These are phyloP conservation scores for Zoanthus sociatus DNA, from an alignment of 92 coral and sea anemone species.

Conservation along the genomic window DNA sequence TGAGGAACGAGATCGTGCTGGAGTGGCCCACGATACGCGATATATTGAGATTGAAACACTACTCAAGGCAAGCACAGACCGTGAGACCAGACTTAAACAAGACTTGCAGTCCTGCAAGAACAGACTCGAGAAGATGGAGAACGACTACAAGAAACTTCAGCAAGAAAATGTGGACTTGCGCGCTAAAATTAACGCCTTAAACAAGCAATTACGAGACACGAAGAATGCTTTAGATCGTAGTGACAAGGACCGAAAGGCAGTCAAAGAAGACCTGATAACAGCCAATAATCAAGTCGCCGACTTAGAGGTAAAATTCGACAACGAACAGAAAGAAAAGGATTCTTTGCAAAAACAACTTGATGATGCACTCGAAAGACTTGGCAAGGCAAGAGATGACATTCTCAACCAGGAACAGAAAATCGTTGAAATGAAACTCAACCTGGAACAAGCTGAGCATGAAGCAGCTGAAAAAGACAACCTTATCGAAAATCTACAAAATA, in stretches of 20 bases:
- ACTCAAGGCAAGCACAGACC: slow-evolving; percentile 85
- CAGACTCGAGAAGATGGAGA: slow-evolving; percentile 83
- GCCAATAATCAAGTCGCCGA: slow-evolving; percentile 82
- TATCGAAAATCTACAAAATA: slow-evolving; percentile 69
- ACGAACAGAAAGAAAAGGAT: slow-evolving; percentile 78
- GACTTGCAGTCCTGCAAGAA: slow-evolving; percentile 80
- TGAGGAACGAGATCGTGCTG: slow-evolving; percentile 82
- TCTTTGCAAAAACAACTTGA: slow-evolving; percentile 80
- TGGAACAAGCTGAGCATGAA: slow-evolving; percentile 78
- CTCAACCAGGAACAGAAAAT: slow-evolving; percentile 79
- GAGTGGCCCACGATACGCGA: slow-evolving; percentile 82
- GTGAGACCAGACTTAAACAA: slow-evolving; percentile 82
- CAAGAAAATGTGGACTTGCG: slow-evolving; percentile 88
- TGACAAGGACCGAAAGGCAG: slow-evolving; percentile 81
- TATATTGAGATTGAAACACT: slow-evolving; percentile 87
- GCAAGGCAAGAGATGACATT: slow-evolving; percentile 76
- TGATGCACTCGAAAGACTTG: slow-evolving; percentile 78
- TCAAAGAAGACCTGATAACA: slow-evolving; percentile 68
- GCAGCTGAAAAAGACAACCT: slow-evolving; percentile 82
- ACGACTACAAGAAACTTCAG: slow-evolving; percentile 77
- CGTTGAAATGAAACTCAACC: slow-evolving; percentile 81
- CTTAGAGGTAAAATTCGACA: slow-evolving; percentile 72
- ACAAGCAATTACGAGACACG: slow-evolving; percentile 77
- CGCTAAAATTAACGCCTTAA: slow-evolving; percentile 73
- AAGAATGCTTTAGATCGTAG: slow-evolving; percentile 77